Evolutionary conservation across 2,888 invertebrate genomes (phyloP), one percentile per base, ranked within the genome.

Genomic region (Drosophila nigritarsus): DNA sequence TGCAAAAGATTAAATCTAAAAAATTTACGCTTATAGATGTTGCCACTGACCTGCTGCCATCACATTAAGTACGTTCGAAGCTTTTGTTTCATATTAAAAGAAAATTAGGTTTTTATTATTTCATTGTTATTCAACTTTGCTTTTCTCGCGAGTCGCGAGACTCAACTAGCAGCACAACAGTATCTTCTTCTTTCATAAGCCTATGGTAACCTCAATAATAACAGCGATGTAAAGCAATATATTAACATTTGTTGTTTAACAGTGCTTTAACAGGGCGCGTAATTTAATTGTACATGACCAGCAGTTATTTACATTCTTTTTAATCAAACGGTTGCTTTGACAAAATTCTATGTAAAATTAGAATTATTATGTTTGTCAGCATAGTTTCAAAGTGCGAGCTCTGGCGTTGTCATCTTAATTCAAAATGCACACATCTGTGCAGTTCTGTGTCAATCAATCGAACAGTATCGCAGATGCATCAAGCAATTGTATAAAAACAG

Each of bases 121-220:
- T 68, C 78, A 78, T 67, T 62, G 50, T 79, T 67, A 75, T 50
- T 60, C 34, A 50, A 72, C 45, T 67, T 67, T 67, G 58, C 29
- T 62, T 66, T 67, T 30, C 63, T 79, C 75, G 79, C 79, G 45
- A 55, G 50, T 71, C 29, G 66, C 75, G 79, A 78, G 75, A 61
- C 24, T 27, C 64, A 64, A 48, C 50, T 55, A 61, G 34, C 50
- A 71, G 49, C 65, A 68, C 55, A 76, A 65, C 75, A 68, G 73
- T 62, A 38, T 62, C 59, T 73, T 40, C 73, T 63, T 77, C 77
- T 73, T 64, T 11, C 27, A 40, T 20, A 0, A 0, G n/a, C 2
- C 2, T 18, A 65, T 66, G 75, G 76, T 71, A 38, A 63, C 75
- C 50, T 48, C 30, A 60, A 56, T 36, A 8, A 49, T 51, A 64